A percentile compares a stretch with the other conserved stretches of the same genome.
These are phyloP conservation scores for Eulithis prunata DNA, from an alignment of 2,888 invertebrate genomes.

Conservation along the genomic window DNA sequence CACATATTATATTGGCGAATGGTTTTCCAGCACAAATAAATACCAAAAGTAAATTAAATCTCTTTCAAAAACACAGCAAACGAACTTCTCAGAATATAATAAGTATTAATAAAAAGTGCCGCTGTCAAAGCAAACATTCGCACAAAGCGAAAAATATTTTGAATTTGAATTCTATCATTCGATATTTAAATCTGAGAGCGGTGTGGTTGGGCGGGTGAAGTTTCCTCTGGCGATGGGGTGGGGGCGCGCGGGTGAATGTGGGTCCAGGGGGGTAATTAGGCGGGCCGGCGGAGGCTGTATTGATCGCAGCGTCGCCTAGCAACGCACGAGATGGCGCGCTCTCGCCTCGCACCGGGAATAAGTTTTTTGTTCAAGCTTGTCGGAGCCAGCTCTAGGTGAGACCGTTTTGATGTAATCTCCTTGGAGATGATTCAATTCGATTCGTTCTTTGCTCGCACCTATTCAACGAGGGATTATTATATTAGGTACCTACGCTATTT, in stretches of 20 bases:
- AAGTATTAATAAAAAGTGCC: constrained; percentile 41
- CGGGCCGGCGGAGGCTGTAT: constrained; percentile 84
- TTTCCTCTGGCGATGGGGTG: constrained; percentile 59
- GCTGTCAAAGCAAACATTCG: constrained; percentile 69
- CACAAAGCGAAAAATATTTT: constrained; percentile 74
- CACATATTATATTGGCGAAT: no score
- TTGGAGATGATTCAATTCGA: constrained; percentile 75
- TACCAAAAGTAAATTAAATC: no score
- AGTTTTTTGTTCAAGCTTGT: constrained; percentile 70
- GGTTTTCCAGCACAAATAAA: no score
- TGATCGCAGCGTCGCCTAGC: constrained; percentile 81
- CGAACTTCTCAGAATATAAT: constrained; percentile 14
- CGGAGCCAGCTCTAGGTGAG: constrained; percentile 71
- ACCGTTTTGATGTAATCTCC: constrained; percentile 79
- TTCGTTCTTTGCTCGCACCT: constrained; percentile 56
- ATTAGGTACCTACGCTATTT: constrained; percentile 25
- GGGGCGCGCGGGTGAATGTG: constrained; percentile 43
- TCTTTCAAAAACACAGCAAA: constrained; percentile 2
- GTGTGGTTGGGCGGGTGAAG: constrained; percentile 68
- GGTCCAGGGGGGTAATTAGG: constrained; percentile 75
- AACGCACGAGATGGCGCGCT: constrained; percentile 80
- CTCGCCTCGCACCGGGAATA: constrained; percentile 67
- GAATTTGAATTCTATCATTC: constrained; percentile 82
- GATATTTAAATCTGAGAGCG: constrained; percentile 79
- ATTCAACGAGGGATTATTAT: constrained; percentile 45